phyloP scores from a whole-genome alignment of 2,797 vertebrate genomes.

The Syngnathus acus region DNA sequence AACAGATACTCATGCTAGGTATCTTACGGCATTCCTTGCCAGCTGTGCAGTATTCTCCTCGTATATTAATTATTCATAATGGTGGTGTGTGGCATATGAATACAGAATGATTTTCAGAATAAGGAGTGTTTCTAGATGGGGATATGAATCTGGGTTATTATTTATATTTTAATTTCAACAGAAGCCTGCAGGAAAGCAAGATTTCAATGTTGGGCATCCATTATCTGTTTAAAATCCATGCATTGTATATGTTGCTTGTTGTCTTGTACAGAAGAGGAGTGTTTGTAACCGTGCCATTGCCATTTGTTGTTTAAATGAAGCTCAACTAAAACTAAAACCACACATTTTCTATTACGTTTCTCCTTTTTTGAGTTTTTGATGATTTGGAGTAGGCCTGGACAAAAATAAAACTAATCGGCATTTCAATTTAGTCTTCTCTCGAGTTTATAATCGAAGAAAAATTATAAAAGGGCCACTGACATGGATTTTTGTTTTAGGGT shows the following conservation, averaged over 20 bases:
- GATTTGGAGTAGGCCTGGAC: not conserved
- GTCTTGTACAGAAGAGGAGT: not conserved
- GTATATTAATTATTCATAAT: conserved; percentile 18
- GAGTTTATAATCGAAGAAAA: too few relatives aligned
- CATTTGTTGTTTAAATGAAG: not conserved
- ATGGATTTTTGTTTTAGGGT: too few relatives aligned
- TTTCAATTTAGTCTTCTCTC: too few relatives aligned
- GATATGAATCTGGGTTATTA: not conserved
- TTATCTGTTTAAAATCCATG: not conserved
- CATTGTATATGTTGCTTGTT: not conserved
- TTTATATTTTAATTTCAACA: not conserved
- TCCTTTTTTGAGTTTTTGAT: not conserved
- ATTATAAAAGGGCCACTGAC: too few relatives aligned
- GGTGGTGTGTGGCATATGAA: not conserved
- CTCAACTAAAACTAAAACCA: not conserved
- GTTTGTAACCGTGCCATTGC: not conserved
- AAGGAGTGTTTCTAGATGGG: not conserved
- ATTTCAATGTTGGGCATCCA: not conserved
- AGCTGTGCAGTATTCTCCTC: conserved; percentile 18
- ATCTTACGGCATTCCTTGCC: conserved; percentile 1
- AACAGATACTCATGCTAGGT: not conserved
- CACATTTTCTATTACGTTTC: not conserved
- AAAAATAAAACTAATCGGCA: too few relatives aligned
- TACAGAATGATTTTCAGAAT: not conserved
- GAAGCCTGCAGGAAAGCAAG: not conserved